Evolutionary conservation across 2,888 invertebrate genomes (phyloP), one percentile per base, ranked within the genome.

Genomic region (Tipula lateralis): DNA sequence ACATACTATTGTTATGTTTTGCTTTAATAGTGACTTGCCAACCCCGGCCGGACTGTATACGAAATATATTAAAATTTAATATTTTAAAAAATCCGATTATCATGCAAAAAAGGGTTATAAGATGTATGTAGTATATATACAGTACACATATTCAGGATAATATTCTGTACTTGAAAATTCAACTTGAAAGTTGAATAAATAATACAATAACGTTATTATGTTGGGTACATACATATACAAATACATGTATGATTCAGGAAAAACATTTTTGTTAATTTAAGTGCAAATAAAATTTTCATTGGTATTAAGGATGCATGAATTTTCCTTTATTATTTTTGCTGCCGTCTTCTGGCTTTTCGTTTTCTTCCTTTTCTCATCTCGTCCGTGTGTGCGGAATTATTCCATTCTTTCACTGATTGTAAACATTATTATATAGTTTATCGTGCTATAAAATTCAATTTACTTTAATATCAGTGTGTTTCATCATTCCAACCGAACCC

Each of bases 241-340:
- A 24, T 66, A 12, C 24, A 24, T 66, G 0, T 24, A 66, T 66
- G 32, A 82, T 29, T 32, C 82, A 82, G 82, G 82, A 82, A 82
- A n/a, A 82, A 82, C 82, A 82, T 82, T 82, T 82, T 82, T 82
- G 82, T 82, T 82, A 82, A 82, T 82, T 82, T 82, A 82, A 82
- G 82, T 82, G 82, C 82, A 82, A 82, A 82, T 82, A 82, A 82
- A 82, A 82, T 82, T 82, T 82, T 82, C 82, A 82, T 82, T 82
- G 82, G 32, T 30, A 82, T 82, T 82, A 81, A 81, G 29, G 81
- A 29, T 81, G 81, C 29, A 81, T 81, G 29, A 29, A 81, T 29
- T 82, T 16, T 82, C n/a, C 16, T n/a, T 82, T 82, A 16, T 29
- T 82, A 30, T 30, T 82, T 4, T 6, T 81, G 13, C n/a, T 29